phyloP scores from a whole-genome alignment of 2,113 vertebrate species.

The Leucosticte australis region DNA sequence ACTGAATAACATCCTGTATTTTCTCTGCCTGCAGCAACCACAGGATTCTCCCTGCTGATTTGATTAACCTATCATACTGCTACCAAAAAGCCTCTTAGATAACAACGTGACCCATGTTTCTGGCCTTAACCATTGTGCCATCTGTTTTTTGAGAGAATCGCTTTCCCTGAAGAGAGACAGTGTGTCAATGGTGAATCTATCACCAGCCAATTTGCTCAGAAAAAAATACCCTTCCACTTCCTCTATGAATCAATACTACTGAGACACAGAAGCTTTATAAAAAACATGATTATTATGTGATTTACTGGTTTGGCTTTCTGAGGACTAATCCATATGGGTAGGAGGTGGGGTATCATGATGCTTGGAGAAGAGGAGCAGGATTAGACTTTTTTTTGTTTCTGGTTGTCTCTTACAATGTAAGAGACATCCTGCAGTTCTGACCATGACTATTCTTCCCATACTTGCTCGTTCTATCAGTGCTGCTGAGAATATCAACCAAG shows the following conservation, averaged over 20 bases:
- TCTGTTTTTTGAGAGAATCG: constrained; percentile 43
- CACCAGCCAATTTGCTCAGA: constrained; percentile 52
- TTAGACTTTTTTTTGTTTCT: not conserved
- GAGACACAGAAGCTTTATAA: constrained; percentile 8
- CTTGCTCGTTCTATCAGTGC: not conserved
- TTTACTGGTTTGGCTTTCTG: constrained; percentile 19
- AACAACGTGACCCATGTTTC: not conserved
- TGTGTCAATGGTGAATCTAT: constrained; percentile 25
- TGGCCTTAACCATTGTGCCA: constrained; percentile 13
- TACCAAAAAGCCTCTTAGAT: not conserved
- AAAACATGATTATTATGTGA: not conserved
- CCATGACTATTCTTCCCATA: not conserved
- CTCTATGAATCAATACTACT: constrained; percentile 26
- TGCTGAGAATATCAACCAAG: not conserved
- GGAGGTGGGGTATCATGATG: not conserved
- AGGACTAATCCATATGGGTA: constrained; percentile 1
- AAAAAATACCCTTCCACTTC: constrained; percentile 13
- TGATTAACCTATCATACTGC: constrained; percentile 67
- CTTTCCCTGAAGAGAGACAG: constrained; percentile 11
- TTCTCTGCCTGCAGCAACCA: constrained; percentile 55
- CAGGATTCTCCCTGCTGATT: constrained; percentile 46
- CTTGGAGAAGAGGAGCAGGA: not conserved
- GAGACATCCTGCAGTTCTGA: not conserved
- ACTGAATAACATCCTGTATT: constrained; percentile 47
- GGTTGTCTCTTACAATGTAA: not conserved